phyloP scores from a whole-genome alignment of 2,888 invertebrate genomes.

The Prosopocoilus inquinatus region DNA sequence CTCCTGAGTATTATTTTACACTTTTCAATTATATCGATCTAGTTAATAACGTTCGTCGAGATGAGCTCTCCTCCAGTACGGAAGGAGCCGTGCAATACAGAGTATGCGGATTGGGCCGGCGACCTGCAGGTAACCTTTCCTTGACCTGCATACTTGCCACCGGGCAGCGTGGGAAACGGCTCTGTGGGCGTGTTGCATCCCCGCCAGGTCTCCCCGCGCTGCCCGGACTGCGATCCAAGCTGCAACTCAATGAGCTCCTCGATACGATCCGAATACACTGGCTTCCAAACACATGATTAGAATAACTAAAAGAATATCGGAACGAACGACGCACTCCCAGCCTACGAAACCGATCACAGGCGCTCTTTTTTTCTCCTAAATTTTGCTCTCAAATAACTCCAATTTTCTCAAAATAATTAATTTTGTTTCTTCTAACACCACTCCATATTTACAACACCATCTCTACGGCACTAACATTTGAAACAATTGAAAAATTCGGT shows the following conservation, averaged over 20 bases:
- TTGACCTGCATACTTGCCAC: constrained; percentile 64
- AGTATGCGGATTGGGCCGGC: constrained; percentile 49
- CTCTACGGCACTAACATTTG: too few species aligned
- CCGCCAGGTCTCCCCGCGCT: constrained; percentile 53
- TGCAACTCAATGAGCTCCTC: constrained; percentile 51
- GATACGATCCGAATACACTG: constrained; percentile 49
- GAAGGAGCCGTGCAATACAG: constrained; percentile 22
- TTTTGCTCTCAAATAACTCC: neutral
- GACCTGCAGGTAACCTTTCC: constrained; percentile 59
- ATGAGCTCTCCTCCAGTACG: constrained; percentile 14
- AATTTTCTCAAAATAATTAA: too few species aligned
- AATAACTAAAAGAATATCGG: constrained; percentile 35
- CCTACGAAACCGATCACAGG: neutral
- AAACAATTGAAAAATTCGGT: neutral
- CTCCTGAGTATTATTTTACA: neutral
- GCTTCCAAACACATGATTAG: constrained; percentile 50
- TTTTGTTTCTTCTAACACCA: too few species aligned
- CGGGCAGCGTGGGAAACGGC: constrained; percentile 56
- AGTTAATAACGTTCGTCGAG: neutral
- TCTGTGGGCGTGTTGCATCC: constrained; percentile 54
- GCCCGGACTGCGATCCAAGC: constrained; percentile 38
- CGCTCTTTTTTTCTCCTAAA: neutral
- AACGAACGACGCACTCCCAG: too few species aligned
- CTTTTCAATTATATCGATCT: neutral
- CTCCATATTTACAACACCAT: too few species aligned